Conservation (phyloP, 2,888 invertebrate species). For the Strigamia maritima region DNA sequence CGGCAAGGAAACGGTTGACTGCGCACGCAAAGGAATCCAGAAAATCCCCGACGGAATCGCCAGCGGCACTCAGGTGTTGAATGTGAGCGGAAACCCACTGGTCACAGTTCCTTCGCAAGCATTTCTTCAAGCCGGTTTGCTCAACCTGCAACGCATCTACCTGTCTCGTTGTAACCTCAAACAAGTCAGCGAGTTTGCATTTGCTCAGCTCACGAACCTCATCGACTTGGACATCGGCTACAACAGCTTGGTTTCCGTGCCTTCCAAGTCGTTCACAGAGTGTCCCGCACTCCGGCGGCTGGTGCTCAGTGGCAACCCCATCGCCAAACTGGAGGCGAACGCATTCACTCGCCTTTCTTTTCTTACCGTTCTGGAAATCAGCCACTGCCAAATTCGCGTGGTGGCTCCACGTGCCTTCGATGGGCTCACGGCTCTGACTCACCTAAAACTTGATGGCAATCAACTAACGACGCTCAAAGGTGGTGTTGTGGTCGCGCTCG, state of each 20-base stretch:
- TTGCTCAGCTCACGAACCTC: conserved; percentile 72
- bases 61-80: conserved; percentile 83
- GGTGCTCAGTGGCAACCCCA: conserved; percentile 75
- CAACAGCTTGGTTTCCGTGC: conserved; percentile 73
- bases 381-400: conserved; percentile 71
- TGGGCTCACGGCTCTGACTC: conserved; percentile 75
- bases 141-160: conserved; percentile 82
- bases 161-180: conserved; percentile 78
- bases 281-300: conserved; percentile 79
- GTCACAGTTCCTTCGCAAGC: conserved; percentile 77
- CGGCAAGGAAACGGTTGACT: conserved; percentile 86
- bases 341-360: conserved; percentile 68
- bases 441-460: conserved; percentile 79
- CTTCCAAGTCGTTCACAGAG: conserved; percentile 72
- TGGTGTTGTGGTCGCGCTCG: conserved; percentile 60
- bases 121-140: conserved; percentile 73
- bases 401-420: conserved; percentile 69
- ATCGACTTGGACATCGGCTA: conserved; percentile 83
- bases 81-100: conserved; percentile 81
- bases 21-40: conserved; percentile 68
- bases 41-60: conserved; percentile 65
- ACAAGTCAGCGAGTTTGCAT: conserved; percentile 48
- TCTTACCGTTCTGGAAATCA: conserved; percentile 66
- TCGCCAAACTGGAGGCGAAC: conserved; percentile 59
- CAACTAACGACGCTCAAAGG: conserved; percentile 61